Conservation (phyloP, 2,888 invertebrate species). For the Bimastos eiseni region DNA sequence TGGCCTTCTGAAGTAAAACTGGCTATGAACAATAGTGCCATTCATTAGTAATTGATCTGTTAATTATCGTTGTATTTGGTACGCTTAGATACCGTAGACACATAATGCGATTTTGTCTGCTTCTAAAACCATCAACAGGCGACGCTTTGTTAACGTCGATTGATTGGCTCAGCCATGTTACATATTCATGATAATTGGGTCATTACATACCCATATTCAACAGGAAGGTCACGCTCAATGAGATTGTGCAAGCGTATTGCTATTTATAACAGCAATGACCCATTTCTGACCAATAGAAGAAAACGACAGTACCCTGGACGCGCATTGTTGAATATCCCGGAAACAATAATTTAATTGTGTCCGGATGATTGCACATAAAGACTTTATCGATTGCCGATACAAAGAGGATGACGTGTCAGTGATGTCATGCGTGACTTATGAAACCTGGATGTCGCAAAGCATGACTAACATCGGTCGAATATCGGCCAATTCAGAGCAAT, state of each 20-base stretch:
- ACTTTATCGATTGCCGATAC: background rate
- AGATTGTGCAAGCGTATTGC: background rate
- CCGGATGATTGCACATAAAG: slow-evolving; percentile 3
- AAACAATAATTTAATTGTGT: background rate
- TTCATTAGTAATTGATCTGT: too few relatives aligned
- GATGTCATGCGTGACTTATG: background rate
- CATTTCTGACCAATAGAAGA: background rate
- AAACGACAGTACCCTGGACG: background rate
- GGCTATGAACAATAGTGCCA: too few relatives aligned
- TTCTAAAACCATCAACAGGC: background rate
- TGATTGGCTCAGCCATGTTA: background rate
- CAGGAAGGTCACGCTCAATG: background rate
- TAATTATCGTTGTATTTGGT: too few relatives aligned
- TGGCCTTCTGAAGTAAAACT: too few relatives aligned
- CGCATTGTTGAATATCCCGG: background rate
- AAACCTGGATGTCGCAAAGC: background rate
- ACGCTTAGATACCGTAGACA: too few relatives aligned
- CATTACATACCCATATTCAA: background rate
- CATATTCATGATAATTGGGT: background rate
- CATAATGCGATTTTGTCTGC: background rate
- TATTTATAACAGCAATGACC: background rate
- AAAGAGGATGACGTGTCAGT: background rate
- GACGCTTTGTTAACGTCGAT: background rate
- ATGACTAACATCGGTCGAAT: background rate
- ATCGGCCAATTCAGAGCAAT: background rate